Evolutionary conservation across 2,113 vertebrate species (phyloP).

Genomic region (Eudyptes chrysolophus): DNA sequence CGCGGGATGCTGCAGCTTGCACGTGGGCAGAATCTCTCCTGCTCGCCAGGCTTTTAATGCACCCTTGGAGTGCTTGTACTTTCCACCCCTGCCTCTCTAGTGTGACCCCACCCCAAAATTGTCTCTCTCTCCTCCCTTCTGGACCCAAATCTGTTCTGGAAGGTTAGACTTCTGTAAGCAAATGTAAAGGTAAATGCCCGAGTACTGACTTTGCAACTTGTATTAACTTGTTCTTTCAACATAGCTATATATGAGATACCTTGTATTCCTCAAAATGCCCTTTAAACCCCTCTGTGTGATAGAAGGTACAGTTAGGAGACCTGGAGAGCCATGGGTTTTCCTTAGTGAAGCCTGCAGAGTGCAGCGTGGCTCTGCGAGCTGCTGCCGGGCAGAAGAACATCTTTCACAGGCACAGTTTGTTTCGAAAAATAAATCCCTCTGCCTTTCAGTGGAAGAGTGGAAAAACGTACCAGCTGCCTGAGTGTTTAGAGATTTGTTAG

Average conservation of each 20-base stretch:
- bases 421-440: neutral
- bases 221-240: neutral
- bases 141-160: neutral
- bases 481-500: neutral
- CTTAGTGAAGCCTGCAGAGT: neutral
- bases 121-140: neutral
- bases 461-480: neutral
- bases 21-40: accelerated
- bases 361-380: too few species aligned
- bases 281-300: neutral
- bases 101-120: too few species aligned
- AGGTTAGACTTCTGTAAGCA: neutral
- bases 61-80: accelerated
- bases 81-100: neutral
- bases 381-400: neutral
- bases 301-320: too few species aligned
- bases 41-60: neutral
- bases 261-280: too few species aligned
- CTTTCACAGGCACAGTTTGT: neutral
- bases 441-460: neutral
- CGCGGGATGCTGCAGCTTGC: neutral
- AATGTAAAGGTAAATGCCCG: neutral
- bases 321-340: neutral
- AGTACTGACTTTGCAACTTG: neutral
- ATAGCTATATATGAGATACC: neutral